These are phyloP conservation scores for Liposcelis brunnea DNA, from an alignment of 2,888 invertebrate species.

Conservation along the genomic window DNA sequence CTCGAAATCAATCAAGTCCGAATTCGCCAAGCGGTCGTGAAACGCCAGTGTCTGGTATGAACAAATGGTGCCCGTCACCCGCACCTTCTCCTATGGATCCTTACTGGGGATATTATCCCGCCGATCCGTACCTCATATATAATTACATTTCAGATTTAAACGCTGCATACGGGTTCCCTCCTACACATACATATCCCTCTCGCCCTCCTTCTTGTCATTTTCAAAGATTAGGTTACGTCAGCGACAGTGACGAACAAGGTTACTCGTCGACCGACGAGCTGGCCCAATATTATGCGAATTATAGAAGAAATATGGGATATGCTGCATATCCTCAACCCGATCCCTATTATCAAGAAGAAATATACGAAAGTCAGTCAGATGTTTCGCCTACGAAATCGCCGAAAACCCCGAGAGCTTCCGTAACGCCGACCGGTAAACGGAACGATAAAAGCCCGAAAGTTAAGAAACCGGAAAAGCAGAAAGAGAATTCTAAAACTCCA, in stretches of 20 bases:
- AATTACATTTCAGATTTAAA: slow-evolving; percentile 20
- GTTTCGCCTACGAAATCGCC: background rate
- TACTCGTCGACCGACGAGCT: slow-evolving; percentile 31
- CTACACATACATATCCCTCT: slow-evolving; percentile 23
- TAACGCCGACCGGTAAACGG: background rate
- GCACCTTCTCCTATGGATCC: slow-evolving; percentile 18
- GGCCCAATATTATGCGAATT: slow-evolving; percentile 20
- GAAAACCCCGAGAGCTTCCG: background rate
- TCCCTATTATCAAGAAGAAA: too few species aligned
- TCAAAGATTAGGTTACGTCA: slow-evolving; percentile 17
- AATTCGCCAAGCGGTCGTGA: slow-evolving; percentile 5
- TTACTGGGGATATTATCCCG: slow-evolving; percentile 20
- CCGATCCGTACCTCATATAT: background rate
- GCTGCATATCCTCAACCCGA: background rate
- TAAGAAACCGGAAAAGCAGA: slow-evolving; percentile 9
- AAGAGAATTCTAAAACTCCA: slow-evolving; percentile 1
- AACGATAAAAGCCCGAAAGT: background rate
- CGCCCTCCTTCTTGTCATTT: slow-evolving; percentile 21
- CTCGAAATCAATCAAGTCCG: background rate
- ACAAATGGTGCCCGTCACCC: slow-evolving; percentile 5
- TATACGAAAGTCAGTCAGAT: background rate
- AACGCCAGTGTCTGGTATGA: background rate
- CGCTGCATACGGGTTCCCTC: slow-evolving; percentile 18
- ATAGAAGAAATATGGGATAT: slow-evolving; percentile 12
- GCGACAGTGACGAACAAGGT: slow-evolving; percentile 19